Evolutionary conservation across 2,113 vertebrate genomes (phyloP), one percentile per base, ranked within the genome.

Genomic region (Acanthochromis polyacanthus): DNA sequence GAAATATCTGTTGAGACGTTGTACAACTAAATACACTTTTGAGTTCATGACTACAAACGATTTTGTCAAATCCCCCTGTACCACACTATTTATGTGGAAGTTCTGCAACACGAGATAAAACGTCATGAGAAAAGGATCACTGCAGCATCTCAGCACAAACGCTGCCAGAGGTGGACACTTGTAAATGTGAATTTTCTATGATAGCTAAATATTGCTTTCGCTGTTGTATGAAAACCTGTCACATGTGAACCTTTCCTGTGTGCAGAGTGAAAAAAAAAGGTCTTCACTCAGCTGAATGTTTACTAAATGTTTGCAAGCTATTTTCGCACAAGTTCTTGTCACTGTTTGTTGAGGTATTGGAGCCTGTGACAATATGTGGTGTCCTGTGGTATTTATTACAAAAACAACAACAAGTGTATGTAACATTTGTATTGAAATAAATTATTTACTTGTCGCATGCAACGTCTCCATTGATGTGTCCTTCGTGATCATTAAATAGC

Each of bases 401-500:
- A 85, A 80, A 51, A 8, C 65, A 82, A 59, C 75, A 61, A 52
- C 22, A 84, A 80, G 46, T 81, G 66, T 88, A 69, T 89, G 75
- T 89, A 81, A 66, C 50, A 70, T 71, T 93, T 90, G 67, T 91
- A 86, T 88, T 92, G 38, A 89, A 95, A 95, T 94, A 95, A 95
- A 95, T 90, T 3, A 91, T 90, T 51, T 84, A 84, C 87, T 91
- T 93, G 71, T 89, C 83, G 76, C 74, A 83, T 59, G 36, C 65
- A 43, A 55, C 46, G 66, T 59, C 62, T 22, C 60, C 11, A 40
- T 52, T 67, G n/a, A 30, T 50, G 32, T 56, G 53, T 84, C 20
- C 46, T 76, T 75, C 23, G 12, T 76, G 50, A 38, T 48, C 50
- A 70, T 64, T 68, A 60, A 58, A 57, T 3, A 16, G 10, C 50